These are phyloP conservation scores for Scaptomyza caliginosa DNA, from an alignment of 2,888 invertebrate species.

Conservation along the genomic window DNA sequence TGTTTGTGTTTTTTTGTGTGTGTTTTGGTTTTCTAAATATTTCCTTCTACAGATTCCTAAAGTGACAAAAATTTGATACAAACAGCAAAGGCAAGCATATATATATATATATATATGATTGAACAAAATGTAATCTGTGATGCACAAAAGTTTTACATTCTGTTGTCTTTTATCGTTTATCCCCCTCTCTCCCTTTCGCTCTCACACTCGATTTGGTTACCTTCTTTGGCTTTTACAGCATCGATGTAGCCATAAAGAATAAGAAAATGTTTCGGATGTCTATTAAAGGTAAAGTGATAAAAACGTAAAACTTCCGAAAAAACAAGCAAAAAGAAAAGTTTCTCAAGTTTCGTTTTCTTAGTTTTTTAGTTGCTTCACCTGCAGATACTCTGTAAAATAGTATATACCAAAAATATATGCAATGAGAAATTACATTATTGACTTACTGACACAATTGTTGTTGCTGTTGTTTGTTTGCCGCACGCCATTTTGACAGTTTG, in stretches of 20 bases:
- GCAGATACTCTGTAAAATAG: neutral
- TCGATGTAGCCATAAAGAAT: no score
- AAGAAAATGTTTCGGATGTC: neutral
- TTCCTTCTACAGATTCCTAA: neutral
- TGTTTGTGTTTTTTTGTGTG: neutral
- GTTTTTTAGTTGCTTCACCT: neutral
- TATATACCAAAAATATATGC: conserved; percentile 55
- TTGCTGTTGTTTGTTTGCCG: conserved; percentile 38
- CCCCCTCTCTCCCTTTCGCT: neutral
- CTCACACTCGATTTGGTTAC: no score
- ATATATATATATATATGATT: no score
- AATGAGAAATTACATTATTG: conserved; percentile 73
- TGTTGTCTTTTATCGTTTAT: no score
- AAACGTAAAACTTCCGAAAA: neutral
- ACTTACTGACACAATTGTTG: conserved; percentile 58
- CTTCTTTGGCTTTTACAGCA: rapidly evolving
- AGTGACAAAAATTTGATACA: neutral
- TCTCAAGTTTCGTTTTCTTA: neutral
- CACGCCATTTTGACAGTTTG: conserved; percentile 71
- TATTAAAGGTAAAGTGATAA: neutral
- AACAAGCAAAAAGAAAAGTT: neutral
- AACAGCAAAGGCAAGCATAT: neutral
- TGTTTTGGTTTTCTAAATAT: neutral
- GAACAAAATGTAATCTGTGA: no score
- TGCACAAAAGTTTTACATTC: no score